phyloP scores from a whole-genome alignment of 2,888 invertebrate genomes.

The Stenodema calcarata region DNA sequence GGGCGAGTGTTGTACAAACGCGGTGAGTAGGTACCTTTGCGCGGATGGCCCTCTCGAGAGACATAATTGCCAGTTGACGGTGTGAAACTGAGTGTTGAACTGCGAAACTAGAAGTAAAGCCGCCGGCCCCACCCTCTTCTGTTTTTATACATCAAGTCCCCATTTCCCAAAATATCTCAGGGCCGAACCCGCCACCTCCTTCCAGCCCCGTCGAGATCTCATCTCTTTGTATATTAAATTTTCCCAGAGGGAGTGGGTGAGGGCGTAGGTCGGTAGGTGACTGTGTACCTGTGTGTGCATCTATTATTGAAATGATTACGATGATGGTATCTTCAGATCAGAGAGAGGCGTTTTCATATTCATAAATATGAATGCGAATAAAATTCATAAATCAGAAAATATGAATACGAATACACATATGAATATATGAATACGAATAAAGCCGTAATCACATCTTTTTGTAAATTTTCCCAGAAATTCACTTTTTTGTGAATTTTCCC shows the following conservation, averaged over 20 bases:
- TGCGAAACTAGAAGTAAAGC: constrained; percentile 7
- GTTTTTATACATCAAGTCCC: constrained; percentile 16
- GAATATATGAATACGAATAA: too few species aligned
- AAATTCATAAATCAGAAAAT: too few species aligned
- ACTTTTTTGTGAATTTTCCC: too few species aligned
- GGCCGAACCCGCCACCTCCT: constrained; percentile 1
- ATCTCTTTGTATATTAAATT: neutral
- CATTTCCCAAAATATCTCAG: constrained; percentile 5
- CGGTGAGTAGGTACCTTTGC: constrained; percentile 73
- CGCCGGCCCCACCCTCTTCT: neutral
- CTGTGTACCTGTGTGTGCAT: too few species aligned
- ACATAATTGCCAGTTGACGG: constrained; percentile 69
- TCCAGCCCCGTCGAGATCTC: neutral
- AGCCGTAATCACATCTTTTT: too few species aligned
- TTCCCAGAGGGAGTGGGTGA: neutral
- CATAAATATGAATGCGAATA: too few species aligned
- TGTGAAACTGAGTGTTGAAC: neutral
- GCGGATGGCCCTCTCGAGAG: constrained; percentile 91
- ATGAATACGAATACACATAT: too few species aligned
- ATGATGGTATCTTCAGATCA: neutral
- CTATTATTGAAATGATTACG: neutral
- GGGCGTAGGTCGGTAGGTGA: too few species aligned
- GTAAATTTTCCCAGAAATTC: too few species aligned
- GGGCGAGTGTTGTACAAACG: neutral
- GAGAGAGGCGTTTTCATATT: too few species aligned